A percentile compares a stretch with the other conserved stretches of the same genome.
Evolutionary conservation across 2,113 vertebrate genomes (phyloP).

Genomic region (Anoura caudifer): DNA sequence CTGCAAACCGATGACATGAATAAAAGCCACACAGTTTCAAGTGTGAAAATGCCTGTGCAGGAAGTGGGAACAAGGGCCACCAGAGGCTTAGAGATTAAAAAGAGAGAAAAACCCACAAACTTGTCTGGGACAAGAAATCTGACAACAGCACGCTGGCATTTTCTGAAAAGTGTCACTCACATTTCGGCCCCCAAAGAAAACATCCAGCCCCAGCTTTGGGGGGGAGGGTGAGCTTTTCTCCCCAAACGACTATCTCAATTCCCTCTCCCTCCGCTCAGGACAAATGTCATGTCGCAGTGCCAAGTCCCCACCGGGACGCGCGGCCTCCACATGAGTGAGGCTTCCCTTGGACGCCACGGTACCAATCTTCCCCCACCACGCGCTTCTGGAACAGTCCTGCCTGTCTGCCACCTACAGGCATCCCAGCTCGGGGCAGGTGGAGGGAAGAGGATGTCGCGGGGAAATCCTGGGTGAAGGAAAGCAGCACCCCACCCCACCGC

Average conservation of each 20-base stretch:
- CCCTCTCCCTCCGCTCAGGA: neutral
- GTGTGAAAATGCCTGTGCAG: neutral
- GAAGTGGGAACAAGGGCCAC: neutral
- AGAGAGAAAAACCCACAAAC: neutral
- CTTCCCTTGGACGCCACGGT: neutral
- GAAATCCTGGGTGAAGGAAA: neutral
- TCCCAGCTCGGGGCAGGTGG: neutral
- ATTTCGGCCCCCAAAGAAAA: neutral
- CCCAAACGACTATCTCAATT: too few species aligned
- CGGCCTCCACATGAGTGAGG: accelerated
- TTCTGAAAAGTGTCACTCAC: neutral
- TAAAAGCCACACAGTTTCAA: neutral
- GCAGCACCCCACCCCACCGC: neutral
- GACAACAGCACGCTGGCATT: neutral
- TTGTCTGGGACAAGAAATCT: too few species aligned
- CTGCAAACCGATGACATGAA: neutral
- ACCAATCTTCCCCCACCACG: too few species aligned
- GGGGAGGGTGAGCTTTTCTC: neutral
- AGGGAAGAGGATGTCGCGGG: neutral
- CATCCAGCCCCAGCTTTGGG: neutral
- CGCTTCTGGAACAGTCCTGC: too few species aligned
- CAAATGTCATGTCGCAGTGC: neutral
- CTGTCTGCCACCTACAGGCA: neutral
- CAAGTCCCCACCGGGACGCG: neutral
- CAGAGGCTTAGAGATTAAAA: neutral